A percentile compares a stretch with the other conserved stretches of the same genome.
Evolutionary conservation across 2,113 vertebrate genomes (phyloP).

Genomic region (Ammodytes marinus): DNA sequence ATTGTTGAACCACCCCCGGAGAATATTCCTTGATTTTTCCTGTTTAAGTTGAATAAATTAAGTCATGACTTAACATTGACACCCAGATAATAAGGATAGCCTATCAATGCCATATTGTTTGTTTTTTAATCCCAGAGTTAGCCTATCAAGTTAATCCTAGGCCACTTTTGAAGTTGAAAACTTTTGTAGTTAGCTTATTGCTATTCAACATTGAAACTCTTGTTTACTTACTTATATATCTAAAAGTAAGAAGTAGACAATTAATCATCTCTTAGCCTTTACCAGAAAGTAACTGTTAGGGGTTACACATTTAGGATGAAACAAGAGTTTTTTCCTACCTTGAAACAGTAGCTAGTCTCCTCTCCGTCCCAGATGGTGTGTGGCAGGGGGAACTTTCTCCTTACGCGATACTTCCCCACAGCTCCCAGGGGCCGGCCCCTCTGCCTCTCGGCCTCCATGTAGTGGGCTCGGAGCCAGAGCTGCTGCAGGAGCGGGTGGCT

Average conservation of each 20-base stretch:
- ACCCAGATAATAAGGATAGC: background rate
- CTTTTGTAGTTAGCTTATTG: too few relatives aligned
- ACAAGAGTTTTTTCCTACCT: slow-evolving; percentile 59
- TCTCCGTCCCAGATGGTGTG: slow-evolving; percentile 85
- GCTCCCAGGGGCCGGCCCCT: slow-evolving; percentile 81
- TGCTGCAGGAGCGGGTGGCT: slow-evolving; percentile 83
- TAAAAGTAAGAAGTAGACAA: too few relatives aligned
- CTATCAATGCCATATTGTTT: background rate
- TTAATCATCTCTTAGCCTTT: background rate
- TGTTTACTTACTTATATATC: too few relatives aligned
- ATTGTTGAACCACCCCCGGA: slow-evolving; percentile 76
- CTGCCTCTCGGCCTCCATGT: slow-evolving; percentile 79
- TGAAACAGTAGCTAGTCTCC: slow-evolving; percentile 85
- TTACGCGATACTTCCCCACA: slow-evolving; percentile 83
- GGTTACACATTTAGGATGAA: background rate
- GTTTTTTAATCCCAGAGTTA: background rate
- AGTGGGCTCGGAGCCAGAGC: slow-evolving; percentile 82
- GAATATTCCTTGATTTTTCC: slow-evolving; percentile 80
- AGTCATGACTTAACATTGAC: background rate
- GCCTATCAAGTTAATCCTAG: background rate
- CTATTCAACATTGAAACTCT: background rate
- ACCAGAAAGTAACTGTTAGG: background rate
- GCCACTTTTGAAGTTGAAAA: too few relatives aligned
- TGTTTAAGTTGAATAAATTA: slow-evolving; percentile 27
- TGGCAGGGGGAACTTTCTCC: slow-evolving; percentile 82